Evolutionary conservation across 2,888 invertebrate species (phyloP).

Genomic region (Syritta pipiens): DNA sequence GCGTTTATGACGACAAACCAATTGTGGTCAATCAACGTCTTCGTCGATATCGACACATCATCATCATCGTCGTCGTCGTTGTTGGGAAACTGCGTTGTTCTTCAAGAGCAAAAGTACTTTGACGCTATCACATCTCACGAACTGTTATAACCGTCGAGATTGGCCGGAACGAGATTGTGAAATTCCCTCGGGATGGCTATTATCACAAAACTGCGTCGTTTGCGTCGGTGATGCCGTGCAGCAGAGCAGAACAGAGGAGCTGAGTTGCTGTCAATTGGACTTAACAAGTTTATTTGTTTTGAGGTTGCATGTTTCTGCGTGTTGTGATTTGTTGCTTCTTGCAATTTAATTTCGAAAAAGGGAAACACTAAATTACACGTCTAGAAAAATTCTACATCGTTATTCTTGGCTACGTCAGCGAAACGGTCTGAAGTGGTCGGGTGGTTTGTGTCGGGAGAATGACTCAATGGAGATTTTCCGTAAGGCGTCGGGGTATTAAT

Average conservation of each 20-base stretch:
- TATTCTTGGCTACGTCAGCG: not conserved
- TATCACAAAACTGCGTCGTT: too few species aligned
- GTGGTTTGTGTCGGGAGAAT: not conserved
- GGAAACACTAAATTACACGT: too few species aligned
- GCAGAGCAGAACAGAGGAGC: not conserved
- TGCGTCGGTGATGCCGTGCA: not conserved
- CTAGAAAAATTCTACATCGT: too few species aligned
- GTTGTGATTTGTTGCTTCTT: too few species aligned
- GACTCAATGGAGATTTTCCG: slow-evolving; percentile 1
- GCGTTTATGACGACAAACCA: slow-evolving; percentile 17
- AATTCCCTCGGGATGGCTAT: too few species aligned
- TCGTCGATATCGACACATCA: not conserved
- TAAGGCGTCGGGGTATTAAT: not conserved
- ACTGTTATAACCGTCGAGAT: too few species aligned
- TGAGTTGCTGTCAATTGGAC: not conserved
- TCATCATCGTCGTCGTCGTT: too few species aligned
- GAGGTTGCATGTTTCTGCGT: not conserved
- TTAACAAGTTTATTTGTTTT: slow-evolving; percentile 1
- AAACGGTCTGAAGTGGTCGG: not conserved
- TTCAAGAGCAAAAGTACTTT: too few species aligned
- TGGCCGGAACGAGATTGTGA: too few species aligned
- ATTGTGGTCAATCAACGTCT: slow-evolving; percentile 17
- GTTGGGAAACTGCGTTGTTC: not conserved
- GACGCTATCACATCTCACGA: too few species aligned
- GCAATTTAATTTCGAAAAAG: too few species aligned